These are phyloP conservation scores for Agonopterix arenella DNA, from an alignment of 2,888 invertebrate genomes.

Conservation along the genomic window DNA sequence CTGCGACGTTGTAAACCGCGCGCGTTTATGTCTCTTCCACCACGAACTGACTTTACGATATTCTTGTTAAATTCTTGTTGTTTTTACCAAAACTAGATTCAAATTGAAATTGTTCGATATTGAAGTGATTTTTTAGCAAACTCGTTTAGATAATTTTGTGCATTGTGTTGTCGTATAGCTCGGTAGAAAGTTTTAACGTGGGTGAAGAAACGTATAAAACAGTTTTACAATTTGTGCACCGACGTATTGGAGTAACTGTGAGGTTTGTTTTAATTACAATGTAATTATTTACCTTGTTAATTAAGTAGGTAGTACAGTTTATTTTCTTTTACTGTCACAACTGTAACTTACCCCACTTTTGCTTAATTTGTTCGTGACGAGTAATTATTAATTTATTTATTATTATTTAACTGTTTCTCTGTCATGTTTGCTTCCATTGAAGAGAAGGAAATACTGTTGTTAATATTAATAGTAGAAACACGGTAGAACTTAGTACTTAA, in stretches of 20 bases:
- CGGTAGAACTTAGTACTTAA: too few species aligned
- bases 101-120: not conserved
- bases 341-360: too few species aligned
- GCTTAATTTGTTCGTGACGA: too few species aligned
- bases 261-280: conserved; percentile 35
- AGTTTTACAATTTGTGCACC: conserved; percentile 32
- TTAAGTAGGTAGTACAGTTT: not conserved
- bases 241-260: conserved; percentile 49
- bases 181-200: conserved; percentile 40
- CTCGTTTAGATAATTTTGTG: not conserved
- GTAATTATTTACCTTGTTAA: not conserved
- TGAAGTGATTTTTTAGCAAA: not conserved
- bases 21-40: conserved; percentile 25
- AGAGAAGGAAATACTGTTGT: too few species aligned
- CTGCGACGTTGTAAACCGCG: conserved; percentile 40
- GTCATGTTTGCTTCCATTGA: too few species aligned
- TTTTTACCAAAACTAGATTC: not conserved
- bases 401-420: too few species aligned
- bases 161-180: conserved; percentile 3
- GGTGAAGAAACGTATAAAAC: conserved; percentile 33
- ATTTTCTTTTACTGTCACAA: not conserved
- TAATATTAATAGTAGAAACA: too few species aligned
- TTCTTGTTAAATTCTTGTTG: not conserved
- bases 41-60: not conserved
- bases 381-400: too few species aligned